phyloP scores from a whole-genome alignment of 1,140 invertebrate genomes.

The Orius laevigatus region DNA sequence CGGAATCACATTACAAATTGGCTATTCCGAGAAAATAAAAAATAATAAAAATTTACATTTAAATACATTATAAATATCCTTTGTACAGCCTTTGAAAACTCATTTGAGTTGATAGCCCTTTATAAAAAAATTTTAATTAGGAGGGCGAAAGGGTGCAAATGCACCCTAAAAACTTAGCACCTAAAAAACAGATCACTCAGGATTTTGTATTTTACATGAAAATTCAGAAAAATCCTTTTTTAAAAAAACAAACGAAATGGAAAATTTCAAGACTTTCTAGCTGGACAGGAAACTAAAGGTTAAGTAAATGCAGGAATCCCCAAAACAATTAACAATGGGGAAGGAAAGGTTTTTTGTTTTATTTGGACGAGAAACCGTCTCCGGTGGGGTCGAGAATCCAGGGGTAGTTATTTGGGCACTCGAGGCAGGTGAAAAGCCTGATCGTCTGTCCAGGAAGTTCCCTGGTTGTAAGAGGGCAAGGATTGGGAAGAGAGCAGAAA shows the following conservation, averaged over 20 bases:
- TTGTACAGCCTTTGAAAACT: conserved; percentile 7
- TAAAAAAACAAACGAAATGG: too few relatives aligned
- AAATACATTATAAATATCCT: conserved; percentile 4
- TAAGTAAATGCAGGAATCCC: not conserved
- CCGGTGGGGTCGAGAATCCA: conserved; percentile 90
- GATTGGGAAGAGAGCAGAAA: conserved; percentile 79
- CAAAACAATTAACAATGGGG: conserved; percentile 4
- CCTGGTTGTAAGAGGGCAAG: conserved; percentile 72
- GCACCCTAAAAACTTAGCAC: too few relatives aligned
- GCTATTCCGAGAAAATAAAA: not conserved
- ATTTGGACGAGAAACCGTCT: conserved; percentile 69
- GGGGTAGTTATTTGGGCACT: conserved; percentile 89
- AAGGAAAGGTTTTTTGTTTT: not conserved
- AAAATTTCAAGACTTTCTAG: too few relatives aligned
- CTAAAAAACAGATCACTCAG: too few relatives aligned
- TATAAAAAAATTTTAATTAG: not conserved
- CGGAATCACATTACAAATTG: not conserved
- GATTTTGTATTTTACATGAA: too few relatives aligned
- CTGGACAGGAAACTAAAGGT: not conserved
- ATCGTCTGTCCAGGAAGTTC: conserved; percentile 84
- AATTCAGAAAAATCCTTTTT: too few relatives aligned
- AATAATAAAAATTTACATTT: conserved; percentile 7
- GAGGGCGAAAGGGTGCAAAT: not conserved
- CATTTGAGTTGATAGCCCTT: not conserved
- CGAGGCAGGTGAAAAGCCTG: conserved; percentile 85